These are phyloP conservation scores for Bubo blakistoni DNA, from an alignment of 2,113 vertebrate species.

Conservation along the genomic window DNA sequence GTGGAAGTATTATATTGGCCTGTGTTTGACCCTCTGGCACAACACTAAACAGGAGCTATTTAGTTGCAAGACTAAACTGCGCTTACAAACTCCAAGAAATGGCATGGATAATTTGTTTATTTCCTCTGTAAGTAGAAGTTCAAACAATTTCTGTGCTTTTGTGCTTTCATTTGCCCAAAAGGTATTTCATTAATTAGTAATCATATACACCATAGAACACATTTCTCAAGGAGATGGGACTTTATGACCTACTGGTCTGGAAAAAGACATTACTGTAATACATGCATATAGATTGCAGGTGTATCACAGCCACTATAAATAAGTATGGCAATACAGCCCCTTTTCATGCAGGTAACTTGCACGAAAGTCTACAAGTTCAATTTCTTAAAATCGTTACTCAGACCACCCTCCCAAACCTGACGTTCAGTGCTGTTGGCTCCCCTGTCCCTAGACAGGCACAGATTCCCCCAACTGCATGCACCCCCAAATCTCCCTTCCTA, in stretches of 20 bases:
- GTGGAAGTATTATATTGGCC: background rate
- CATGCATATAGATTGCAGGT: background rate
- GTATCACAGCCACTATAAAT: background rate
- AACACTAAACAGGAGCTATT: background rate
- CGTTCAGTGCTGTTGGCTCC: background rate
- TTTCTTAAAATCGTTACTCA: background rate
- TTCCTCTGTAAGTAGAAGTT: background rate
- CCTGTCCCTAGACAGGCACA: background rate
- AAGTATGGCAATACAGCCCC: background rate
- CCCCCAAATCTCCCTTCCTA: background rate
- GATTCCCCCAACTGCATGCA: fast-evolving
- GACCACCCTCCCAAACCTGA: background rate
- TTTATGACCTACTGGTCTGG: conserved; percentile 20
- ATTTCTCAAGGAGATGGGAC: background rate
- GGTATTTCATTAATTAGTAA: conserved; percentile 44
- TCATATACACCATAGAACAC: background rate
- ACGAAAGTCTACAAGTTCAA: background rate
- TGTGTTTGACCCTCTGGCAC: background rate
- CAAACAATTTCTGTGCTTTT: background rate
- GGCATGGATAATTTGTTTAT: conserved; percentile 9
- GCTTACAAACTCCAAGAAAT: background rate
- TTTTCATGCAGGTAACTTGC: background rate
- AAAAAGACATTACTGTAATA: conserved; percentile 11
- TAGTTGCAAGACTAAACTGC: background rate
- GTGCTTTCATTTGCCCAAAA: conserved; percentile 9